Percentiles rank a stretch among this genome's conserved stretches.
These are phyloP conservation scores for Okamejei kenojei DNA, from an alignment of 2,797 vertebrate species.

Conservation along the genomic window DNA sequence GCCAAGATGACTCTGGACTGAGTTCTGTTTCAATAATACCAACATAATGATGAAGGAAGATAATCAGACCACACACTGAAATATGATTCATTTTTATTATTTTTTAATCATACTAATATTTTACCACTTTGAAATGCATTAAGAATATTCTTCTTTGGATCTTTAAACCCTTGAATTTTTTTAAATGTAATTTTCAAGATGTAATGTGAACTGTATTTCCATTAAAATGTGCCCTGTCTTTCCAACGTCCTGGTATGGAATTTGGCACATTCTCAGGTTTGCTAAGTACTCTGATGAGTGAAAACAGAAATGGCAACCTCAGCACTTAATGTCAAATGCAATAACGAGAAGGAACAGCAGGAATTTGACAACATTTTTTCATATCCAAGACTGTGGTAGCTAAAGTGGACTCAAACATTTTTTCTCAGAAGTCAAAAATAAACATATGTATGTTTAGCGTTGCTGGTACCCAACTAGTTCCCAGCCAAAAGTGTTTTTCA, in stretches of 20 bases:
- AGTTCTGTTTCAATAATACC: background rate
- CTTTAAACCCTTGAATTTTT: background rate
- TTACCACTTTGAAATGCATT: background rate
- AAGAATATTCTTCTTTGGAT: background rate
- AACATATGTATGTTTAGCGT: background rate
- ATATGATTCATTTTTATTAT: background rate
- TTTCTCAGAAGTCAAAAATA: background rate
- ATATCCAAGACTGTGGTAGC: background rate
- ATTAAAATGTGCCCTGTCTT: background rate
- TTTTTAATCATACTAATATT: background rate
- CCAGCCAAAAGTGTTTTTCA: background rate
- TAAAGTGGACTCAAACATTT: background rate
- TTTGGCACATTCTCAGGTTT: background rate
- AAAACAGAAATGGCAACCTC: slow-evolving; percentile 21
- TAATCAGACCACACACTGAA: background rate
- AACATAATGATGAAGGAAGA: background rate
- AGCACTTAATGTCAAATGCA: slow-evolving; percentile 27
- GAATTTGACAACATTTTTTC: slow-evolving; percentile 15
- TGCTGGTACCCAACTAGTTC: background rate
- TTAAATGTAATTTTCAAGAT: background rate
- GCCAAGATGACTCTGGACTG: background rate
- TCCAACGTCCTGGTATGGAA: slow-evolving; percentile 21
- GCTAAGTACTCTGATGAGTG: slow-evolving; percentile 15
- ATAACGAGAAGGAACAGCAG: slow-evolving; percentile 5
- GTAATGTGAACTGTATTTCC: slow-evolving; percentile 1